Conservation (phyloP, 2,113 vertebrate genomes). For the Leuciscus idus region DNA sequence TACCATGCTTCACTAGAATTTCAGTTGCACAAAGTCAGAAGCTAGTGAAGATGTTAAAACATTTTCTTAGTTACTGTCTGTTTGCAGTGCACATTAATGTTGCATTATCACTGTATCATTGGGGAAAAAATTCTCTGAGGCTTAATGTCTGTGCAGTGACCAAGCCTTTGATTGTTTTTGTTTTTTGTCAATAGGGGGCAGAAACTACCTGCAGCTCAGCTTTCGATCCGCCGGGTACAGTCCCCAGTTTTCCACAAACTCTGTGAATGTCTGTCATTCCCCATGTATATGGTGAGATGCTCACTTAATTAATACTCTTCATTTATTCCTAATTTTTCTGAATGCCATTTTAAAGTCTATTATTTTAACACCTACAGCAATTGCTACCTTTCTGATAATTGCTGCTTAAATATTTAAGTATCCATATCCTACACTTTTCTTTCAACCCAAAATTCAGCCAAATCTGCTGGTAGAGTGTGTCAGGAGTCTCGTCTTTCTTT, state of each 20-base stretch:
- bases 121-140: not conserved
- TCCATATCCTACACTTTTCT: not conserved
- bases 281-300: conserved; percentile 73
- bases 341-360: not conserved
- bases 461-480: not conserved
- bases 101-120: not conserved
- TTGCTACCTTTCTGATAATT: not conserved
- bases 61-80: not conserved
- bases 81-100: not conserved
- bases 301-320: not conserved
- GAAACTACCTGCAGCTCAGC: conserved; percentile 67
- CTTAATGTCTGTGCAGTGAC: not conserved
- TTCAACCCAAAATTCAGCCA: not conserved
- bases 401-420: not conserved
- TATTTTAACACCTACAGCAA: not conserved
- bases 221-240: conserved; percentile 76
- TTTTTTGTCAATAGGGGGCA: conserved; percentile 58
- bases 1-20: not conserved
- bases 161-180: not conserved
- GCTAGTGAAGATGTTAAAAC: not conserved
- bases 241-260: conserved; percentile 66
- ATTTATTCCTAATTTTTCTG: not conserved
- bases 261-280: conserved; percentile 69
- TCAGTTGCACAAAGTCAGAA: not conserved
- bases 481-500: not conserved